Base-by-base conservation (phyloP, 2,113 vertebrate genomes). In the Hystrix brachyura region DNA sequence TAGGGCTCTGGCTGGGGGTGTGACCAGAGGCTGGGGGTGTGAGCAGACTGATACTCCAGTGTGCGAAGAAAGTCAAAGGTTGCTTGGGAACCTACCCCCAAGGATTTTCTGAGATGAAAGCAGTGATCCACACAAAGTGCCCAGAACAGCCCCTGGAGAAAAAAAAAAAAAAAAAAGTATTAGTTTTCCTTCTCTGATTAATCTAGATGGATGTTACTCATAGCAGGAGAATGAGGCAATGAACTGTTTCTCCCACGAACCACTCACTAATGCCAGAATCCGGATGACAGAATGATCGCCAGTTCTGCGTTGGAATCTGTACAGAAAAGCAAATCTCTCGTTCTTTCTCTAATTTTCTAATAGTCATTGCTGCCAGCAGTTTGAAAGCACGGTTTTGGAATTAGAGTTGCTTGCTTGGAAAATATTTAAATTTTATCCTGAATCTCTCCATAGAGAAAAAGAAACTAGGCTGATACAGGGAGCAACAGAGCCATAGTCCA, bases 11-110 rank as follows among this genome's bases (percentile, higher is more conserved):
- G 72, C 1, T 34, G 2, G 15, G 60, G 21, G 60, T 62, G 60
- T 62, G 34, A 85, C 18, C 59, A n/a, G 13, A 23, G 72, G 18
- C 12, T 43, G 13, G 3, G 11, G 19, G 7, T 9, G 25, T 38
- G 14, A 67, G 38, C 1, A 6, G 6, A 1, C 19, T 18, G 5
- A 14, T 65, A 7, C 46, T 65, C 19, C 9, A 6, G 6, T 19
- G 18, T 32, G 10, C 7, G 34, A 38, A 80, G 38, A 53, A 34
- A 72, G 17, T 9, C 46, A 53, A 8, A 65, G 14, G 25, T 9
- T 4, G 25, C 25, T 51, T 0, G 0, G 34, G 25, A 32, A 59
- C 0, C 34, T 76, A 27, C 34, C 34, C n/a, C 7, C 7, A 29
- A 55, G 38, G 5, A 14, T 60, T 14, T 7, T 10, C 15, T 25